phyloP scores from a whole-genome alignment of 2,797 vertebrate genomes.

The Macroramphosus scolopax region DNA sequence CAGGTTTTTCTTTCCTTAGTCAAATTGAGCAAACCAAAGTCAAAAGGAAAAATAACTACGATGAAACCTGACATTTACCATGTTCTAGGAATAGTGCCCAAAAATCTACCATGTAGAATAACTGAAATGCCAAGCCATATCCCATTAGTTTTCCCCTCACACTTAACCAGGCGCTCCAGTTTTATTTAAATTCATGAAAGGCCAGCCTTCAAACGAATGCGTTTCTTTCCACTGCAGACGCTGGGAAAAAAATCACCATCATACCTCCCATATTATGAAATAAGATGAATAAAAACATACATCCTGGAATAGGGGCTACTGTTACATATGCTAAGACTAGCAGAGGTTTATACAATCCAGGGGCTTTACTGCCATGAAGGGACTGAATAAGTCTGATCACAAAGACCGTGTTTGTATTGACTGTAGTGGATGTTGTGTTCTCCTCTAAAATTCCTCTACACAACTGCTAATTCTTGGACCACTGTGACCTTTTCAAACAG shows the following conservation, averaged over 20 bases:
- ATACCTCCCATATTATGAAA: conserved; percentile 62
- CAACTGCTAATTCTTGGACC: conserved; percentile 34
- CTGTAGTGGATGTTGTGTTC: conserved; percentile 17
- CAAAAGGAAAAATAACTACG: conserved; percentile 54
- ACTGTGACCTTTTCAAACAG: conserved; percentile 44
- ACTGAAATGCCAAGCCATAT: conserved; percentile 73
- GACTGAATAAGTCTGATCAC: conserved; percentile 21
- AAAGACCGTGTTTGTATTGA: conserved; percentile 33
- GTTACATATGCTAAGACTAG: conserved; percentile 67
- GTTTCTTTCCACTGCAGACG: conserved; percentile 64
- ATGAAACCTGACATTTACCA: conserved; percentile 75
- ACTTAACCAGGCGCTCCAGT: conserved; percentile 67
- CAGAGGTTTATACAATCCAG: conserved; percentile 42
- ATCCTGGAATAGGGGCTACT: conserved; percentile 64
- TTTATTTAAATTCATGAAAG: conserved; percentile 72
- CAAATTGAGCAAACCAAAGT: conserved; percentile 51
- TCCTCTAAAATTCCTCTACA: conserved; percentile 25
- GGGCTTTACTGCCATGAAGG: conserved; percentile 25
- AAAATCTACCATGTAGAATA: conserved; percentile 72
- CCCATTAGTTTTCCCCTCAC: conserved; percentile 62
- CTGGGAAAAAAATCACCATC: conserved; percentile 53
- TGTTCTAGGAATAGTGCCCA: conserved; percentile 68
- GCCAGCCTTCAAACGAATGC: conserved; percentile 54
- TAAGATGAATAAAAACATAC: conserved; percentile 56
- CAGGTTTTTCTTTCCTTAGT: conserved; percentile 46